Base-by-base conservation (phyloP, 1,140 invertebrate species). In the Vanessa tameamea region DNA sequence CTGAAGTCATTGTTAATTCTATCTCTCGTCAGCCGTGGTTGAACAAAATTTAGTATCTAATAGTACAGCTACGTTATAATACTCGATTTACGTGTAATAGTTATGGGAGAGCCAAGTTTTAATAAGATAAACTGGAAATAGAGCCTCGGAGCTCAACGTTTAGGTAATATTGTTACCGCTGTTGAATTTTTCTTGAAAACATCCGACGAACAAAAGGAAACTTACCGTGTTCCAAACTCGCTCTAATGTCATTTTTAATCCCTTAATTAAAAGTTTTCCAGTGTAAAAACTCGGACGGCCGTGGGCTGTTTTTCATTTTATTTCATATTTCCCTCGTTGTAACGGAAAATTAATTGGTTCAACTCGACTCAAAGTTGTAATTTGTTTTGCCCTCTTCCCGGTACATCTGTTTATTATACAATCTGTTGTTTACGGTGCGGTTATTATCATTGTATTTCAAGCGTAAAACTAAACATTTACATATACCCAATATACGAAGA, bases 171-270 rank as follows among this genome's bases (percentile, higher is more conserved):
- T 73, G 75, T 77, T 72, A 77, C 72, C 69, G 67, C 65, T 53
- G 75, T 72, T 69, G 63, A 80, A 80, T 79, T 84, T 82, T 82
- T 82, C 81, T 78, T 75, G 69, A 50, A 69, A 79, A 82, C 75
- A 78, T 82, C 68, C 68, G 14, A 66, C 73, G 73, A 84, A 89
- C 86, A 91, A 90, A 88, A 77, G 82, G 72, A 86, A 88, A 89
- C 81, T 90, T 89, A 85, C 82, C 85, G 87, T 87, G 83, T 87
- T 87, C 73, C 83, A 69, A 91, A 86, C 88, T 89, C 82, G 77
- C 78, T 90, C 81, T 90, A 91, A 91, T 92, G 90, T 90, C 90
- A 91, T 90, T 89, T 92, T 91, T 92, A 90, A 91, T 91, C 86
- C 89, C 88, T 90, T 92, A 91, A 91, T 92, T 92, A 92, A 92